Conservation (phyloP, 2,797 vertebrate genomes). For the Ptychobarbus kaznakovi region DNA sequence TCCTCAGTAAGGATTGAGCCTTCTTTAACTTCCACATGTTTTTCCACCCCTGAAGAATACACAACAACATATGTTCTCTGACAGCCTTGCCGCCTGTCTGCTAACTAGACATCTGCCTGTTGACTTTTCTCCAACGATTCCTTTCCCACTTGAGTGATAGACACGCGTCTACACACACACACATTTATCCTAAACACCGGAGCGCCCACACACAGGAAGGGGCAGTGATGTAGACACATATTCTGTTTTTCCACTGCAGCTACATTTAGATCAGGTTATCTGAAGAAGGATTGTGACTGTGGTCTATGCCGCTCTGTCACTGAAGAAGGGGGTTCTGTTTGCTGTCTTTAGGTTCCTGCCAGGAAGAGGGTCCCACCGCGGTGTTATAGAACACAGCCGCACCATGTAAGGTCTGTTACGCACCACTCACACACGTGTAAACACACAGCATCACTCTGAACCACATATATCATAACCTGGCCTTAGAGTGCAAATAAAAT, state of each 20-base stretch:
- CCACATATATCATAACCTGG: background rate
- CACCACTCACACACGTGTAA: constrained; percentile 13
- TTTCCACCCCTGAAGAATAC: constrained; percentile 11
- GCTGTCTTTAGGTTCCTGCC: constrained; percentile 49
- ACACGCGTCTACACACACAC: background rate
- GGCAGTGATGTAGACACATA: constrained; percentile 23
- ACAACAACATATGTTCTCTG: constrained; percentile 36
- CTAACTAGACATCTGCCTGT: constrained; percentile 45
- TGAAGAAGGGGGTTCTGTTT: constrained; percentile 45
- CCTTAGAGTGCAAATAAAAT: background rate
- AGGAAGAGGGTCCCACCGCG: constrained; percentile 27
- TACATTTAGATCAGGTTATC: constrained; percentile 45
- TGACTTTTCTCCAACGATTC: constrained; percentile 33
- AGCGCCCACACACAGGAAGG: constrained; percentile 39
- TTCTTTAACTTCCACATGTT: constrained; percentile 33
- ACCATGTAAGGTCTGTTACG: constrained; percentile 56
- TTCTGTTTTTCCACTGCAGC: constrained; percentile 39
- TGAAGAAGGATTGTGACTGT: constrained; percentile 31
- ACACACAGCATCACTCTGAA: constrained; percentile 37
- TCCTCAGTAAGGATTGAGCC: background rate
- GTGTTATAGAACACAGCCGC: constrained; percentile 18
- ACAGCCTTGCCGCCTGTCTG: constrained; percentile 25
- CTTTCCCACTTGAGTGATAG: constrained; percentile 12
- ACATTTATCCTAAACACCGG: constrained; percentile 1
- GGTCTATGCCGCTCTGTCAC: constrained; percentile 2